These are phyloP conservation scores for Bombus pascuorum DNA, from an alignment of 1,140 invertebrate genomes.

Conservation along the genomic window DNA sequence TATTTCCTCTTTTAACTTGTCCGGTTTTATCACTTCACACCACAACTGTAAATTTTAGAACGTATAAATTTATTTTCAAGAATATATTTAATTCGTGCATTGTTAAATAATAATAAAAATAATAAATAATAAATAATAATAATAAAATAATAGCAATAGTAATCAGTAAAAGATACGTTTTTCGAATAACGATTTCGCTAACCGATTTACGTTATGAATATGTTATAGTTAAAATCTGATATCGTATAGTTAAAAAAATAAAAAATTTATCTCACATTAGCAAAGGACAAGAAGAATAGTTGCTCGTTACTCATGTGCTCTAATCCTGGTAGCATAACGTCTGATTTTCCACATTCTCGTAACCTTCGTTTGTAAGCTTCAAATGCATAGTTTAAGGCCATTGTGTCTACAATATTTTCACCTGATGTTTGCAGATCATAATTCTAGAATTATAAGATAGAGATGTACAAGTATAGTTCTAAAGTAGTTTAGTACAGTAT, in stretches of 20 bases:
- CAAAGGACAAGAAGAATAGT: constrained; percentile 49
- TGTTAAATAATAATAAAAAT: no score
- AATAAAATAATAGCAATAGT: not conserved
- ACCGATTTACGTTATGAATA: no score
- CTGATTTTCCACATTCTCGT: not conserved
- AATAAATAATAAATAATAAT: no score
- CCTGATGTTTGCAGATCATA: not conserved
- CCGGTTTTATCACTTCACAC: constrained; percentile 3
- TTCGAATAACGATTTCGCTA: no score
- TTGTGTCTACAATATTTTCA: not conserved
- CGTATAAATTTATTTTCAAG: not conserved
- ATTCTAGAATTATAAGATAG: not conserved
- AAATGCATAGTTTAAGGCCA: constrained; percentile 43
- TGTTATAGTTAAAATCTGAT: no score
- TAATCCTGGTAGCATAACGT: constrained; percentile 17
- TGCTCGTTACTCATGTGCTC: constrained; percentile 45
- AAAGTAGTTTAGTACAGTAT: no score
- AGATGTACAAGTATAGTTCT: no score
- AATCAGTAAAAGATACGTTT: no score
- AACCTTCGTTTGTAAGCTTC: constrained; percentile 37
- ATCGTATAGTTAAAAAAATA: not conserved
- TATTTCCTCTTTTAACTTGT: fast-evolving
- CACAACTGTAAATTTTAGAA: constrained; percentile 33
- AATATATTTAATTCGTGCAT: not conserved
- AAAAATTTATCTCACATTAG: constrained; percentile 31